Conservation (phyloP, 2,797 vertebrate genomes). For the Eupleurogrammus muticus region DNA sequence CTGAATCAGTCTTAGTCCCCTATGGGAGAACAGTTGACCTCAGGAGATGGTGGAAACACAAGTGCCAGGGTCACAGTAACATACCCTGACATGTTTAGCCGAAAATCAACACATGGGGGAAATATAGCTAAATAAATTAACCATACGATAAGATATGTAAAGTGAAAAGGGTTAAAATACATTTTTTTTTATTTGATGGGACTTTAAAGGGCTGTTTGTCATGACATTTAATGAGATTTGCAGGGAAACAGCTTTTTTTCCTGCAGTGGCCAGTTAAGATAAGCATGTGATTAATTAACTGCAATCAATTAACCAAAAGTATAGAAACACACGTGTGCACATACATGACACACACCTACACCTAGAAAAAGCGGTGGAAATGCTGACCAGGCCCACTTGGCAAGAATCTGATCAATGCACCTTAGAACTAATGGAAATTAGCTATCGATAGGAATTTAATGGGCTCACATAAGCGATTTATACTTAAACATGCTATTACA, state of each 20-base stretch:
- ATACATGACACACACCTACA: not conserved
- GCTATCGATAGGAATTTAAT: slow-evolving; percentile 74
- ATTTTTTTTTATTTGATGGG: no score
- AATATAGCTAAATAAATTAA: no score
- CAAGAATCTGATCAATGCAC: slow-evolving; percentile 67
- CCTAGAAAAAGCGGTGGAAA: slow-evolving; percentile 50
- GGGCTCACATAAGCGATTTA: slow-evolving; percentile 66
- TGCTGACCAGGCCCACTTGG: slow-evolving; percentile 47
- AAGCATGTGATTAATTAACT: slow-evolving; percentile 3
- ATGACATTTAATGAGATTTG: not conserved
- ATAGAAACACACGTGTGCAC: not conserved
- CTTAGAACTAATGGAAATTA: slow-evolving; percentile 72
- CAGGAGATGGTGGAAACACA: no score
- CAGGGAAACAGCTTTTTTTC: not conserved
- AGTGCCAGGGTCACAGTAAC: not conserved
- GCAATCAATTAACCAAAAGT: slow-evolving; percentile 14
- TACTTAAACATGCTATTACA: slow-evolving; percentile 68
- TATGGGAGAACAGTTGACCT: no score
- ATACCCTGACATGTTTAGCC: no score
- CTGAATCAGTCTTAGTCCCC: no score
- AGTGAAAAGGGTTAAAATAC: no score
- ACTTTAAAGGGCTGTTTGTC: not conserved
- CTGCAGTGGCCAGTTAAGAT: not conserved
- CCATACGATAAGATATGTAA: no score
- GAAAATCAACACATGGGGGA: no score